A percentile compares a stretch with the other conserved stretches of the same genome.
These are phyloP conservation scores for Trichoplusia ni DNA, from an alignment of 1,140 invertebrate species.

Conservation along the genomic window DNA sequence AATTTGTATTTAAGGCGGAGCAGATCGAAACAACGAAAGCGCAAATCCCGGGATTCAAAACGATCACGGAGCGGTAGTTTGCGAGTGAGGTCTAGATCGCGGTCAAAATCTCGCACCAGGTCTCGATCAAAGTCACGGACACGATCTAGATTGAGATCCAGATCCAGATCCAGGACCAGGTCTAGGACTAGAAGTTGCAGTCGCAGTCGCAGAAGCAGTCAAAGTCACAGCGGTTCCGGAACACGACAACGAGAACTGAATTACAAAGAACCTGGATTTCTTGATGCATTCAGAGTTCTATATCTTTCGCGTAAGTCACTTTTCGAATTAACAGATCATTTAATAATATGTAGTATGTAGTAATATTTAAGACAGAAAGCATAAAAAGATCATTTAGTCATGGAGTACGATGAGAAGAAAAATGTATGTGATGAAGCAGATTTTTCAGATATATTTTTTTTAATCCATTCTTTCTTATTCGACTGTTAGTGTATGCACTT, in stretches of 20 bases:
- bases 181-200: conserved; percentile 28
- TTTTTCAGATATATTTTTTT: too few species aligned
- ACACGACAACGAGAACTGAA: conserved; percentile 41
- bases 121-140: conserved; percentile 38
- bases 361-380: too few species aligned
- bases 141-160: conserved; percentile 34
- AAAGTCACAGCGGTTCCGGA: conserved; percentile 32
- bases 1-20: conserved; percentile 42
- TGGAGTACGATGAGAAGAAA: too few species aligned
- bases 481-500: too few species aligned
- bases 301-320: conserved; percentile 61
- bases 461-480: too few species aligned
- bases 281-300: conserved; percentile 65
- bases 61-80: conserved; percentile 33
- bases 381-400: too few species aligned
- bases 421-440: too few species aligned
- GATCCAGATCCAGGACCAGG: conserved; percentile 28
- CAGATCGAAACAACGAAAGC: conserved; percentile 42
- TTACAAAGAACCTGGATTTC: conserved; percentile 52
- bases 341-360: too few species aligned
- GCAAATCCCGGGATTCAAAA: conserved; percentile 38
- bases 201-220: conserved; percentile 35
- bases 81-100: conserved; percentile 30
- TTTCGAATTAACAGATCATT: background rate
- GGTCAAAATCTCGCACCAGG: conserved; percentile 40